Percentiles rank a stretch among this genome's conserved stretches.
These are phyloP conservation scores for Hippocampus comes DNA, from an alignment of 2,113 vertebrate genomes.

Conservation along the genomic window DNA sequence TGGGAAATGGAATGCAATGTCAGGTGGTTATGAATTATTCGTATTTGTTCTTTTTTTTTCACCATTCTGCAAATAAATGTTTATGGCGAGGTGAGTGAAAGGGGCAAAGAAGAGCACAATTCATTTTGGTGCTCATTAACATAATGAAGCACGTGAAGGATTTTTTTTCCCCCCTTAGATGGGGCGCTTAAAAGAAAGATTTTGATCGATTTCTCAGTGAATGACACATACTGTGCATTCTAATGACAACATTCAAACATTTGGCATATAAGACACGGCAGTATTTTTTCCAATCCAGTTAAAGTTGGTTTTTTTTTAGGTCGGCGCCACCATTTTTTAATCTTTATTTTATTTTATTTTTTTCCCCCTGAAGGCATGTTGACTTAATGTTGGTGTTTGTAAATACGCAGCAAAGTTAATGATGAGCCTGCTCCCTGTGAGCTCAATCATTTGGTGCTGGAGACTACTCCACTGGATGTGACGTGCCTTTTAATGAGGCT, in stretches of 20 bases:
- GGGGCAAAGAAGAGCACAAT: neutral
- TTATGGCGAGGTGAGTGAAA: neutral
- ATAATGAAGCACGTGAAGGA: neutral
- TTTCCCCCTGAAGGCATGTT: neutral
- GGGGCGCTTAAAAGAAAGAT: too few species aligned
- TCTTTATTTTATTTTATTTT: too few species aligned
- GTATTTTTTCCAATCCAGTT: too few species aligned
- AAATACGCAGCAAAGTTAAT: constrained; percentile 87
- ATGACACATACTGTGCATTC: too few species aligned
- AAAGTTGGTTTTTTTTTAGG: too few species aligned
- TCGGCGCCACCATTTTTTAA: too few species aligned
- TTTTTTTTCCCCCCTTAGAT: too few species aligned
- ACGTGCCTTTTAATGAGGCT: constrained; percentile 68
- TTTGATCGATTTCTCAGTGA: too few species aligned
- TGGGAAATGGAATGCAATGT: neutral
- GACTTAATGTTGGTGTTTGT: constrained; percentile 66
- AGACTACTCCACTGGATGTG: constrained; percentile 76
- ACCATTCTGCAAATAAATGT: neutral
- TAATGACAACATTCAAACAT: too few species aligned
- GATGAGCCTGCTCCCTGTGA: constrained; percentile 66
- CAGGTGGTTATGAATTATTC: neutral
- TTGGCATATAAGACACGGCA: too few species aligned
- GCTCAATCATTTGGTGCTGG: constrained; percentile 67
- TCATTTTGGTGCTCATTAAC: neutral
- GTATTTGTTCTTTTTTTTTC: neutral